Evolutionary conservation across 2,797 vertebrate genomes (phyloP).

Genomic region (Melanotaenia boesemani): DNA sequence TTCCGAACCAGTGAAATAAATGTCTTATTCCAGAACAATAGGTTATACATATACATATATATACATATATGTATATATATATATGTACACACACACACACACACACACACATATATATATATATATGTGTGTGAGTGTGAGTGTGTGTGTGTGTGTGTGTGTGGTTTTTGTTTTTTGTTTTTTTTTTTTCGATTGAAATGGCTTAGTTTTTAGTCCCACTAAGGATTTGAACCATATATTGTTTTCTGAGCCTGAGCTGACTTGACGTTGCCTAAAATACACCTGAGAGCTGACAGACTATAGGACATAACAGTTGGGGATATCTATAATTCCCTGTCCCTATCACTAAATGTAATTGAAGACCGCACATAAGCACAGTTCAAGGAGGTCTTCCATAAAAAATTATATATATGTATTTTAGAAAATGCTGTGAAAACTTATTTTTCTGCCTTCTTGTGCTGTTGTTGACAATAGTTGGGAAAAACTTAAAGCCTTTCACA

Average conservation of each 20-base stretch:
- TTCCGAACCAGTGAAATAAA: too few relatives aligned
- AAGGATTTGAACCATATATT: slow-evolving; percentile 23
- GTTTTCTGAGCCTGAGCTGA: slow-evolving; percentile 36
- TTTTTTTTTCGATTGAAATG: slow-evolving; percentile 23
- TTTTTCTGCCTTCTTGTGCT: slow-evolving; percentile 34
- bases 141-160: too few relatives aligned
- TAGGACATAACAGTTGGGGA: slow-evolving; percentile 53
- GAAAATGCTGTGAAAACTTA: slow-evolving; percentile 32
- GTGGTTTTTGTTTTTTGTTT: too few relatives aligned
- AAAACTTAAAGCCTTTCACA: slow-evolving; percentile 14
- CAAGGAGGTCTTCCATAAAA: slow-evolving; percentile 42
- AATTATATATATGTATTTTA: slow-evolving; percentile 48
- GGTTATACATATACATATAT: too few relatives aligned
- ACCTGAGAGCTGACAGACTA: slow-evolving; percentile 65
- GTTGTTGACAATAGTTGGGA: slow-evolving; percentile 26
- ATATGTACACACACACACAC: too few relatives aligned
- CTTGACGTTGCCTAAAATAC: slow-evolving; percentile 61
- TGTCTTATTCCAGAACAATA: too few relatives aligned
- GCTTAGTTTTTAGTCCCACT: slow-evolving; percentile 34
- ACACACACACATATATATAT: too few relatives aligned
- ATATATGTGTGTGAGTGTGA: too few relatives aligned
- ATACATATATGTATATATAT: too few relatives aligned
- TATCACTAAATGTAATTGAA: slow-evolving; percentile 65
- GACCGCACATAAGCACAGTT: slow-evolving; percentile 39
- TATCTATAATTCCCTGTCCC: slow-evolving; percentile 66